Evolutionary conservation across 1,140 invertebrate species (phyloP), one percentile per base, ranked within the genome.

Genomic region (Scaptomyza montana): DNA sequence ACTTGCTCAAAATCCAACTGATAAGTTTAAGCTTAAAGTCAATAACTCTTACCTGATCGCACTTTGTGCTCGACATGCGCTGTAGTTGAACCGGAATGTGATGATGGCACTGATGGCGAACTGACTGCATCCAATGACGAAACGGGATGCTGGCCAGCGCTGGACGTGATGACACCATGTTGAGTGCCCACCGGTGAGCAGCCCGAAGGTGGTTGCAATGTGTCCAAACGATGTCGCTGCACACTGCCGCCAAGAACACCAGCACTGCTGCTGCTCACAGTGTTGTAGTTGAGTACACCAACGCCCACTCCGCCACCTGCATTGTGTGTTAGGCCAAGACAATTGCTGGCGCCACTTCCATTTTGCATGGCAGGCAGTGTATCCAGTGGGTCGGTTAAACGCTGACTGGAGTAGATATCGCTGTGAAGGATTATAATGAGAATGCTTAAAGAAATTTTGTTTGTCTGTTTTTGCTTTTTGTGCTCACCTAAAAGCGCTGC

Each of bases 321-420:
- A 67, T 91, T 91, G 61, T 91, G 86, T 5, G 85, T 69, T 10
- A 91, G 47, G 9, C 90, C 87, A 1, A 91, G 74, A 43, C 90
- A 91, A 55, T 89, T 91, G 25, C 76, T 77, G 25, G 79, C 69
- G 2, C 80, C 77, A 45, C 70, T 84, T 19, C 84, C 90, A 45
- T 79, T 78, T 63, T 89, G 82, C 65, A 86, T 59, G 57, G 56
- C 76, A 43, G 91, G 91, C 74, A 91, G 47, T 5, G 90, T 86
- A 49, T 92, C 91, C n/a, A 91, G 64, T 16, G 79, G 79, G 41
- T 92, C 91, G 46, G 71, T 90, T 30, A 92, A 41, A 5, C 91
- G 80, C 69, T 89, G 91, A 46, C 87, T 89, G 51, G 91, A 84
- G 56, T 92, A 92, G 39, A 92, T 92, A 72, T 92, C 91, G 62